A percentile compares a stretch with the other conserved stretches of the same genome.
Conservation (phyloP, 2,888 invertebrate genomes). For the Eustalomyia histrio region DNA sequence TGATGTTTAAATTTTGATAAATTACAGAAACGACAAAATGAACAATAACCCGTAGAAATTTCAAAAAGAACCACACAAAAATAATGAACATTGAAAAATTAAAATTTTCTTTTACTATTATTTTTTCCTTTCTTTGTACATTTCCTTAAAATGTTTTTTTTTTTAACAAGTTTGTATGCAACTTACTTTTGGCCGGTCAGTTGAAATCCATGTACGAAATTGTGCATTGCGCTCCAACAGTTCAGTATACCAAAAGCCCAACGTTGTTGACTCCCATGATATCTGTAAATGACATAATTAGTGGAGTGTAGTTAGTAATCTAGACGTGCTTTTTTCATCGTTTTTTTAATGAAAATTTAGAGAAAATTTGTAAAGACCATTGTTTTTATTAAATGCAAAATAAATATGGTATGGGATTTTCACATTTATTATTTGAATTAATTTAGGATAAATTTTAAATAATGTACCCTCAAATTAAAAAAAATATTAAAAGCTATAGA, state of each 20-base stretch:
- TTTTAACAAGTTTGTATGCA: neutral
- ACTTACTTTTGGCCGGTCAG: conserved; percentile 86
- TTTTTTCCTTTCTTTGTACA: too few relatives aligned
- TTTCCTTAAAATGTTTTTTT: too few relatives aligned
- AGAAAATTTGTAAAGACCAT: neutral
- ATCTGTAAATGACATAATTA: conserved; percentile 82
- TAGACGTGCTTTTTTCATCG: conserved; percentile 10
- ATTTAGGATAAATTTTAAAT: too few relatives aligned
- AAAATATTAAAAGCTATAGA: too few relatives aligned
- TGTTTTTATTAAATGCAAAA: neutral
- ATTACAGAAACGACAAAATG: conserved; percentile 34
- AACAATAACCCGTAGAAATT: conserved; percentile 14
- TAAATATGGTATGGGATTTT: neutral
- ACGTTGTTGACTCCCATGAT: conserved; percentile 98
- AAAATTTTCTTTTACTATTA: too few relatives aligned
- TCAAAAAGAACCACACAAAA: conserved; percentile 11
- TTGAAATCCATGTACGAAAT: conserved; percentile 90
- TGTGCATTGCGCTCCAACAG: conserved; percentile 94
- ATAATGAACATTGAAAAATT: neutral
- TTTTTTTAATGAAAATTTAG: neutral
- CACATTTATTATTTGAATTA: too few relatives aligned
- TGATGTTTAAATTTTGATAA: conserved; percentile 27
- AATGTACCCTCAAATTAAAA: too few relatives aligned
- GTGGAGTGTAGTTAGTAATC: conserved; percentile 21
- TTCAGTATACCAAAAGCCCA: conserved; percentile 99